Evolutionary conservation across 2,888 invertebrate genomes (phyloP).

Genomic region (Drosophila nr. perissopoda): DNA sequence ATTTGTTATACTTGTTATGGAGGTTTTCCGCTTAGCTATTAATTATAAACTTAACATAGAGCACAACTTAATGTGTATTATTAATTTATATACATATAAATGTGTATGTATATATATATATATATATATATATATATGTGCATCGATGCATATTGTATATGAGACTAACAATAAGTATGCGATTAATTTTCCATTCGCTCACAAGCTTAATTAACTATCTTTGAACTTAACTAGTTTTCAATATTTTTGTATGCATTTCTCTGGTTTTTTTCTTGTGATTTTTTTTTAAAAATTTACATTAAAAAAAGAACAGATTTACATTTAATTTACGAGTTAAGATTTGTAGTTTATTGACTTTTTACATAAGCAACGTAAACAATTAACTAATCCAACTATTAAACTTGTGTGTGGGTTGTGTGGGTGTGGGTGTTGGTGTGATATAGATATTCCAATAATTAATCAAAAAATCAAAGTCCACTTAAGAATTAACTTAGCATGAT

Average conservation of each 20-base stretch:
- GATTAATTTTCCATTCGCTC: conserved; percentile 18
- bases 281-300: conserved; percentile 17
- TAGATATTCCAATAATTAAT: conserved; percentile 6
- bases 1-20: conserved; percentile 20
- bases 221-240: conserved; percentile 50
- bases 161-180: conserved; percentile 36
- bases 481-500: conserved; percentile 28
- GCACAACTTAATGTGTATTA: conserved; percentile 60
- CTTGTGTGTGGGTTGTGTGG: conserved; percentile 10
- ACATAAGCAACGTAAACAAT: conserved; percentile 42
- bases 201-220: conserved; percentile 33
- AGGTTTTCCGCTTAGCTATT: conserved; percentile 37
- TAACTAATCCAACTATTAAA: conserved; percentile 32
- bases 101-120: not conserved
- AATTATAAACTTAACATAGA: conserved; percentile 59
- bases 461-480: conserved; percentile 28
- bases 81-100: conserved; percentile 3
- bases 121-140: conserved; percentile 17
- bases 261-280: not conserved
- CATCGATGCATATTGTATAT: conserved; percentile 18
- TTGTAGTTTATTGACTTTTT: conserved; percentile 20
- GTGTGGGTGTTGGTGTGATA: conserved; percentile 1
- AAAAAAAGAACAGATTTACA: conserved; percentile 13
- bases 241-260: conserved; percentile 20
- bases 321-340: not conserved